Conservation (phyloP, 1,140 invertebrate species). For the Chironomus striatipennis region DNA sequence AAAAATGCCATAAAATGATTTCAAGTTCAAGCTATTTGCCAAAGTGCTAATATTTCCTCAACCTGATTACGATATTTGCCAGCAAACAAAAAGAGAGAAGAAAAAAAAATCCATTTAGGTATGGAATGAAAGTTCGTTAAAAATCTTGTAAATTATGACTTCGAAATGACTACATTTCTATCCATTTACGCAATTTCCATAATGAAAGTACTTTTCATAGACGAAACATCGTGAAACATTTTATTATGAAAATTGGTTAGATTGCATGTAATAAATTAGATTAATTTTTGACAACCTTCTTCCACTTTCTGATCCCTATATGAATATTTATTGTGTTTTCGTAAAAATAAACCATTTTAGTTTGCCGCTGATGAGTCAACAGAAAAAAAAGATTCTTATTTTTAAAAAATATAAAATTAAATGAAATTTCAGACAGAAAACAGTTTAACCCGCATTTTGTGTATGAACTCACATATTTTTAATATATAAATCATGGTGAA, state of each 20-base stretch:
- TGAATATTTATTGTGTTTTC: not conserved
- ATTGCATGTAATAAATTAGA: slow-evolving; percentile 14
- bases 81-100: not conserved
- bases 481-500: no score
- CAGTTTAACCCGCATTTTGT: not conserved
- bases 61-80: no score
- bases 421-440: not conserved
- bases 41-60: no score
- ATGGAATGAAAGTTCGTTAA: not conserved
- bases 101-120: not conserved
- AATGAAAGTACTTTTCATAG: not conserved
- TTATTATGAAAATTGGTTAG: not conserved
- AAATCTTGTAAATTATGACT: slow-evolving; percentile 14
- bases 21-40: no score
- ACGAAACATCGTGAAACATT: not conserved
- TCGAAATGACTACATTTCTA: not conserved
- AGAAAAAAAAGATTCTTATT: not conserved
- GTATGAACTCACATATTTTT: not conserved
- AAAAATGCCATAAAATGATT: no score
- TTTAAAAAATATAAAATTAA: not conserved
- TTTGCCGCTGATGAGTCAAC: not conserved
- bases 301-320: not conserved
- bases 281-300: slow-evolving; percentile 4
- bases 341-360: not conserved
- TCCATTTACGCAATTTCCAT: not conserved